phyloP scores from a whole-genome alignment of 2,113 vertebrate species.

The Odocoileus virginianus region DNA sequence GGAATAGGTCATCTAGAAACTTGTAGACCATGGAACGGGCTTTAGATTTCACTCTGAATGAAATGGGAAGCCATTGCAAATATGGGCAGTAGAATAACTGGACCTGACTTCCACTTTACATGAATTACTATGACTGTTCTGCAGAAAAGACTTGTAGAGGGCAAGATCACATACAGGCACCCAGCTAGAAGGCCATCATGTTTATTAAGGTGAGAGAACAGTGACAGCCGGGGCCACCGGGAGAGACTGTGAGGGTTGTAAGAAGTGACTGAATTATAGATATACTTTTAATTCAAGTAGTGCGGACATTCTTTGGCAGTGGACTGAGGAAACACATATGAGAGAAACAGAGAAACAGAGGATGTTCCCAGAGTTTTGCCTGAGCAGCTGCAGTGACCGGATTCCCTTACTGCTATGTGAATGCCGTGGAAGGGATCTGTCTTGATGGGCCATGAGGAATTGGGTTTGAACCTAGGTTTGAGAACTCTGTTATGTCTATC shows the following conservation, averaged over 20 bases:
- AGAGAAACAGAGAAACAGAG: neutral
- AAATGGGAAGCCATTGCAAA: neutral
- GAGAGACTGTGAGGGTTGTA: neutral
- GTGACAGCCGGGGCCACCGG: neutral
- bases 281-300: neutral
- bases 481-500: neutral
- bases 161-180: neutral
- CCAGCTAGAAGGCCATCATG: neutral
- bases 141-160: neutral
- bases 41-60: neutral
- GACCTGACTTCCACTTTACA: neutral
- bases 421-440: neutral
- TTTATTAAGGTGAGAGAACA: neutral
- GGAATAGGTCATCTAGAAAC: neutral
- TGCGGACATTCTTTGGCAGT: neutral
- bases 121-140: neutral
- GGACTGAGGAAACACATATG: neutral
- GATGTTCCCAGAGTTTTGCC: neutral
- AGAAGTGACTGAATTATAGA: neutral
- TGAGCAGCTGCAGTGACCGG: neutral
- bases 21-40: neutral
- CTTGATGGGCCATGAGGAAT: neutral
- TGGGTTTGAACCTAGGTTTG: neutral
- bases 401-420: rapidly evolving
- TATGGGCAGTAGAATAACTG: neutral